These are phyloP conservation scores for Chaenocephalus aceratus DNA, from an alignment of 2,113 vertebrate genomes.

Conservation along the genomic window DNA sequence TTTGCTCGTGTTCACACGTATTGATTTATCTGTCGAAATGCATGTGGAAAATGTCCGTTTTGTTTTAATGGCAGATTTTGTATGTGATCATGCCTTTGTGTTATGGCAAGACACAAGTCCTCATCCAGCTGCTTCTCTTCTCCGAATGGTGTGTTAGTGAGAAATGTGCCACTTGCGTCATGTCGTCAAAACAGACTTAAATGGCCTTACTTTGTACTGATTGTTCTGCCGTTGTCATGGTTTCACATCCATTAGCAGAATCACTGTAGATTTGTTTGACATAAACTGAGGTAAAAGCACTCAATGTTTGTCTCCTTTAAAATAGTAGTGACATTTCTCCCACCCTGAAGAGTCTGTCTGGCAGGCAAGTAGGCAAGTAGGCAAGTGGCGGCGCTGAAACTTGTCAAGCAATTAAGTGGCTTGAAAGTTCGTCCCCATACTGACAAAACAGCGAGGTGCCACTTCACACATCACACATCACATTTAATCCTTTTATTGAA, in stretches of 20 bases:
- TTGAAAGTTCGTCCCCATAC: slow-evolving; percentile 54
- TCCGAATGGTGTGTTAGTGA: slow-evolving; percentile 31
- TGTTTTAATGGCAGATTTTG: slow-evolving; percentile 15
- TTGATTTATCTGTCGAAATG: slow-evolving; percentile 45
- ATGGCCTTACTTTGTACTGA: slow-evolving; percentile 72
- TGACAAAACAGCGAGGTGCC: slow-evolving; percentile 33
- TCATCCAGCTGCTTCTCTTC: slow-evolving; percentile 33
- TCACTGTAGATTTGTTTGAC: slow-evolving; percentile 77
- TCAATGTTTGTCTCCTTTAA: slow-evolving; percentile 71
- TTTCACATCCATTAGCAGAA: slow-evolving; percentile 79
- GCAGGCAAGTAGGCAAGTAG: slow-evolving; percentile 53
- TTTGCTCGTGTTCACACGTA: background rate
- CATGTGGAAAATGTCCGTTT: background rate
- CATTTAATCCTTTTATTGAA: slow-evolving; percentile 49
- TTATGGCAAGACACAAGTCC: slow-evolving; percentile 21
- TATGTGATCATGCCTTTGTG: slow-evolving; percentile 25
- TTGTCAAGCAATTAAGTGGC: slow-evolving; percentile 65
- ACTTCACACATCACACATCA: slow-evolving; percentile 25
- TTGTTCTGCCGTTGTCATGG: slow-evolving; percentile 76
- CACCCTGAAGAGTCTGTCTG: slow-evolving; percentile 62
- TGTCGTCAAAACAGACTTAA: slow-evolving; percentile 71
- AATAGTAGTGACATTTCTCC: slow-evolving; percentile 62
- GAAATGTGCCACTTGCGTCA: slow-evolving; percentile 53
- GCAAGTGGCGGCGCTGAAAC: slow-evolving; percentile 55
- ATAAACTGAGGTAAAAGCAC: slow-evolving; percentile 77